Evolutionary conservation across 2,888 invertebrate species (phyloP).

Genomic region (Aradus depressus): DNA sequence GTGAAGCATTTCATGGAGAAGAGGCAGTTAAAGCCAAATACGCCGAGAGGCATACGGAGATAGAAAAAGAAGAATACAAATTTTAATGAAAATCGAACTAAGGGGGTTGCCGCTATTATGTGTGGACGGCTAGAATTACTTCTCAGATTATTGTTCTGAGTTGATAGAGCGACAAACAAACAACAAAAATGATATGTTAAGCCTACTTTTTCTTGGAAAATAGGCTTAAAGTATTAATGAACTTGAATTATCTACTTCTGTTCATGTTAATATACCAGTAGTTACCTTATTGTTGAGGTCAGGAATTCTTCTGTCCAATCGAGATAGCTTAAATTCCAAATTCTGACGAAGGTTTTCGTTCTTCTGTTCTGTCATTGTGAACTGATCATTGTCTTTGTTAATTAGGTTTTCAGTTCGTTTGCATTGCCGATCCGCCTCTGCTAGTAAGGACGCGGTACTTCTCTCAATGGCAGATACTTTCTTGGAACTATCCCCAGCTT

Average conservation of each 20-base stretch:
- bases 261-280: too few relatives aligned
- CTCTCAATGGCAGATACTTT: constrained; percentile 35
- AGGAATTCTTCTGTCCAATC: constrained; percentile 63
- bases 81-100: too few relatives aligned
- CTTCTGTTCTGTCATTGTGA: constrained; percentile 53
- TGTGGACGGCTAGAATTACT: too few relatives aligned
- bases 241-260: neutral
- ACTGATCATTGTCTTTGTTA: constrained; percentile 47
- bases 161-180: too few relatives aligned
- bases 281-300: constrained; percentile 68
- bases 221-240: neutral
- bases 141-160: too few relatives aligned
- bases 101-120: too few relatives aligned
- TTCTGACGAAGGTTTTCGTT: constrained; percentile 60
- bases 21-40: too few relatives aligned
- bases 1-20: too few relatives aligned
- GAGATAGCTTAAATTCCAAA: constrained; percentile 51
- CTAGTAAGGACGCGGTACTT: constrained; percentile 31
- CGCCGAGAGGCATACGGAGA: too few relatives aligned
- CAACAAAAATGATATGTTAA: constrained; percentile 2
- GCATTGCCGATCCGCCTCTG: constrained; percentile 48
- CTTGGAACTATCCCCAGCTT: constrained; percentile 49
- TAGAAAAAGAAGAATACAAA: too few relatives aligned
- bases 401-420: constrained; percentile 52
- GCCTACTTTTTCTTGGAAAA: too few relatives aligned